phyloP scores from a whole-genome alignment of 2,888 invertebrate species.

The Phyllotreta cruciferae region DNA sequence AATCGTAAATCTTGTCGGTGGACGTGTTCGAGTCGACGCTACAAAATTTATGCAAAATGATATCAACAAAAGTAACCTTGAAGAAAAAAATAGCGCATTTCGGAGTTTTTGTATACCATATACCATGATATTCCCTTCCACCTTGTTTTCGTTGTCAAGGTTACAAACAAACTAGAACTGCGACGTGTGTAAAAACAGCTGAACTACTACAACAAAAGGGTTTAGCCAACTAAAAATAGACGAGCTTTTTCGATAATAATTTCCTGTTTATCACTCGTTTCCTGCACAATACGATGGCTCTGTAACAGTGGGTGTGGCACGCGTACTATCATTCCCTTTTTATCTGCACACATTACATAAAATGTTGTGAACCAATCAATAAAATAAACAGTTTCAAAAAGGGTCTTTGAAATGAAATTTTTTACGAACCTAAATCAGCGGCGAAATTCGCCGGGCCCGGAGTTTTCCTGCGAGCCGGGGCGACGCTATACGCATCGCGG shows the following conservation, averaged over 20 bases:
- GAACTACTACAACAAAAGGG: conserved; percentile 20
- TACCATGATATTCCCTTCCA: conserved; percentile 12
- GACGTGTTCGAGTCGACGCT: not conserved
- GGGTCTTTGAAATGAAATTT: too few relatives aligned
- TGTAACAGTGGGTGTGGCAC: not conserved
- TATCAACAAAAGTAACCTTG: conserved; percentile 20
- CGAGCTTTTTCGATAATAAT: conserved; percentile 15
- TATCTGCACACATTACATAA: too few relatives aligned
- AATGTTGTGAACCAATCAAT: too few relatives aligned
- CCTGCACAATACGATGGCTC: conserved; percentile 17
- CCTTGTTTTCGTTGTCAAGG: conserved; percentile 12
- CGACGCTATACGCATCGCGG: not conserved
- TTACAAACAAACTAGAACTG: conserved; percentile 17
- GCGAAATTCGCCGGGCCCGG: not conserved
- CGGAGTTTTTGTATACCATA: not conserved
- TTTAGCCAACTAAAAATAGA: conserved; percentile 16
- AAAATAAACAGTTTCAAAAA: too few relatives aligned
- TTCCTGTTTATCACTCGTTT: conserved; percentile 21
- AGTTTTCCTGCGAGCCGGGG: not conserved
- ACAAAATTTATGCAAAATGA: not conserved
- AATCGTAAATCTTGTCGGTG: conserved; percentile 3
- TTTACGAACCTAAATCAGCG: too few relatives aligned
- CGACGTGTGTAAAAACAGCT: conserved; percentile 19
- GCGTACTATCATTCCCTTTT: too few relatives aligned
- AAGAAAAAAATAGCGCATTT: conserved; percentile 14